These are phyloP conservation scores for Kuschelorhynchus macadamiae DNA, from an alignment of 2,888 invertebrate genomes.

Conservation along the genomic window DNA sequence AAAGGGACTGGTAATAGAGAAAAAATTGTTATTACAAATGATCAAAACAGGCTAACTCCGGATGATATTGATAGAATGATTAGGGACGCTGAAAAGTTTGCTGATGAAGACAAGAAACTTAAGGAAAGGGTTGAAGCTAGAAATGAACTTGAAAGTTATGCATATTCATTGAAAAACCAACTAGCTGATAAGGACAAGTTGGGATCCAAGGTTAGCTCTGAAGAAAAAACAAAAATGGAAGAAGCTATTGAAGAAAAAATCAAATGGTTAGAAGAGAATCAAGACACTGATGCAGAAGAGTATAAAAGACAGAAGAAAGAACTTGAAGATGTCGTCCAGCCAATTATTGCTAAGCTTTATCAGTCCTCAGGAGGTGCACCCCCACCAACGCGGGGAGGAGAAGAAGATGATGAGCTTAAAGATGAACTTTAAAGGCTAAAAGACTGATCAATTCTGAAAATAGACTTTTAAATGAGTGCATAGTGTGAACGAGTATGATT, in stretches of 20 bases:
- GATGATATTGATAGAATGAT: slow-evolving; percentile 99
- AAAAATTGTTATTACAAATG: slow-evolving; percentile 99
- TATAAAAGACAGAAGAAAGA: slow-evolving; percentile 95
- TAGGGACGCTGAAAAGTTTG: slow-evolving; percentile 98
- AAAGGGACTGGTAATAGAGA: slow-evolving; percentile 99
- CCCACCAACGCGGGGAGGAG: slow-evolving; percentile 77
- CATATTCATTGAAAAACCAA: slow-evolving; percentile 98
- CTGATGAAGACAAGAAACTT: slow-evolving; percentile 97
- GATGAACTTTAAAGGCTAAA: slow-evolving; percentile 80
- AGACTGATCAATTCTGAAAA: slow-evolving; percentile 42
- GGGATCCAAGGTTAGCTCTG: slow-evolving; percentile 89
- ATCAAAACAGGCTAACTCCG: slow-evolving; percentile 94
- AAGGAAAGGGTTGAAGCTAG: slow-evolving; percentile 96
- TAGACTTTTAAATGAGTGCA: slow-evolving; percentile 19
- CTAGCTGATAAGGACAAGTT: slow-evolving; percentile 92
- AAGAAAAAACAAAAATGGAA: slow-evolving; percentile 95
- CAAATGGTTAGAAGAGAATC: slow-evolving; percentile 97
- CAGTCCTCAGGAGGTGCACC: slow-evolving; percentile 87
- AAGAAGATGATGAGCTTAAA: slow-evolving; percentile 82
- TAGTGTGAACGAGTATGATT: slow-evolving; percentile 21
- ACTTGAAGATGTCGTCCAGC: slow-evolving; percentile 94
- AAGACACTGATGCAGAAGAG: slow-evolving; percentile 92
- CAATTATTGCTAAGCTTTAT: slow-evolving; percentile 97
- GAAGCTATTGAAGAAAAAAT: slow-evolving; percentile 97
- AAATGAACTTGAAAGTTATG: slow-evolving; percentile 97